Conservation (phyloP, 2,888 invertebrate species). For the Megastigmus dorsalis region DNA sequence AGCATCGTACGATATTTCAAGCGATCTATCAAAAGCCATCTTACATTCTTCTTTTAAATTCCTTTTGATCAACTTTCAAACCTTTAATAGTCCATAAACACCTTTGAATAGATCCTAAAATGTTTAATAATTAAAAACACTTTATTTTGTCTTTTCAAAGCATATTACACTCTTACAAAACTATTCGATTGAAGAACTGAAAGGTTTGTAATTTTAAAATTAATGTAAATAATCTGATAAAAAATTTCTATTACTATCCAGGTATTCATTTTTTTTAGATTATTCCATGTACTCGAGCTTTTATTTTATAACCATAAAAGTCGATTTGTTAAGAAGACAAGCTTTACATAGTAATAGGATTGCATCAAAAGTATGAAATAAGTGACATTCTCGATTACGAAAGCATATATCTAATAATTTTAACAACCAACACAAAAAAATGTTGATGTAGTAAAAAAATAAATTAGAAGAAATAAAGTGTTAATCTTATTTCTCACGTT, state of each 20-base stretch:
- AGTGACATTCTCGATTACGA: too few relatives aligned
- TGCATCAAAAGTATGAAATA: too few relatives aligned
- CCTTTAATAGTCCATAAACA: not conserved
- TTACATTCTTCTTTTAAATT: not conserved
- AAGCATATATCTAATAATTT: too few relatives aligned
- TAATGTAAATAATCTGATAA: too few relatives aligned
- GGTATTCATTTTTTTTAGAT: too few relatives aligned
- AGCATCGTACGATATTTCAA: conserved; percentile 1
- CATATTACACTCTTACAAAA: not conserved
- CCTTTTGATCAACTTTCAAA: not conserved
- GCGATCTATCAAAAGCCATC: not conserved
- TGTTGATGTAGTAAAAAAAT: not conserved
- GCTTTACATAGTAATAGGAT: too few relatives aligned
- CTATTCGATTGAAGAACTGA: too few relatives aligned
- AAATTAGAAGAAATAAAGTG: conserved; percentile 1
- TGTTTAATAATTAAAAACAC: not conserved
- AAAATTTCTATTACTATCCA: too few relatives aligned
- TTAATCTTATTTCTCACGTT: conserved; percentile 4
- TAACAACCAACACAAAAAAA: not conserved
- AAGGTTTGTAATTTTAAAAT: too few relatives aligned
- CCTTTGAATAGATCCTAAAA: not conserved
- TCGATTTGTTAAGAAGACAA: too few relatives aligned
- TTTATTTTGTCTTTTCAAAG: not conserved
- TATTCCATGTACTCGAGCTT: too few relatives aligned
- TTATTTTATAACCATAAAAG: too few relatives aligned